phyloP scores from a whole-genome alignment of 2,888 invertebrate genomes.

The Euplexia lucipara region DNA sequence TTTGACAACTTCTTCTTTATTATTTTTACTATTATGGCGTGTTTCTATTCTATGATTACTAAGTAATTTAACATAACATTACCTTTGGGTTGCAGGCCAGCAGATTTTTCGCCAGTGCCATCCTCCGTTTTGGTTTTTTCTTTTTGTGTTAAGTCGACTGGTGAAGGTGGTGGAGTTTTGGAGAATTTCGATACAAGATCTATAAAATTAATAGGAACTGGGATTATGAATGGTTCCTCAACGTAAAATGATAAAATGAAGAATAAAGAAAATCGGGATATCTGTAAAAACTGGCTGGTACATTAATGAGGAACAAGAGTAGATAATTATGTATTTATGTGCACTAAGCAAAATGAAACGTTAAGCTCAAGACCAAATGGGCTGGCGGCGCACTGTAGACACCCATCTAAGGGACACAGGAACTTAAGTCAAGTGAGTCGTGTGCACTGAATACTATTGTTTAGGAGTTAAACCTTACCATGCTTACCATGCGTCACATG shows the following conservation, averaged over 20 bases:
- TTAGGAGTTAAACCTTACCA: constrained; percentile 73
- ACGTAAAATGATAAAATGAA: background rate
- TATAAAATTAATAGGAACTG: constrained; percentile 65
- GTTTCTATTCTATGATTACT: background rate
- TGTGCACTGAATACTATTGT: background rate
- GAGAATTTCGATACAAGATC: constrained; percentile 92
- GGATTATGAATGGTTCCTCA: background rate
- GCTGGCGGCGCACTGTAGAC: too few relatives aligned
- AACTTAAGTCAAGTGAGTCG: too few relatives aligned
- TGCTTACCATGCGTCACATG: constrained; percentile 88
- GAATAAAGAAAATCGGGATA: background rate
- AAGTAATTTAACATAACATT: constrained; percentile 28
- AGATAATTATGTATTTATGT: background rate
- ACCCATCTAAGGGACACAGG: too few relatives aligned
- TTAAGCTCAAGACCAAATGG: too few relatives aligned
- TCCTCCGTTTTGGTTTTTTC: constrained; percentile 88
- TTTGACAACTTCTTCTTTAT: constrained; percentile 23
- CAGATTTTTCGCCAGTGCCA: constrained; percentile 78
- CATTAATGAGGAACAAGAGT: background rate
- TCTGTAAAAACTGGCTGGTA: too few relatives aligned
- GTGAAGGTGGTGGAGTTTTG: constrained; percentile 93
- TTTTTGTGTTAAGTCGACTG: constrained; percentile 91
- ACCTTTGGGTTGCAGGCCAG: constrained; percentile 89
- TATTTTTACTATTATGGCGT: background rate
- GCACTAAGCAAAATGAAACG: too few relatives aligned